These are phyloP conservation scores for Cyrtodaria siliqua DNA, from an alignment of 2,888 invertebrate genomes.

Conservation along the genomic window DNA sequence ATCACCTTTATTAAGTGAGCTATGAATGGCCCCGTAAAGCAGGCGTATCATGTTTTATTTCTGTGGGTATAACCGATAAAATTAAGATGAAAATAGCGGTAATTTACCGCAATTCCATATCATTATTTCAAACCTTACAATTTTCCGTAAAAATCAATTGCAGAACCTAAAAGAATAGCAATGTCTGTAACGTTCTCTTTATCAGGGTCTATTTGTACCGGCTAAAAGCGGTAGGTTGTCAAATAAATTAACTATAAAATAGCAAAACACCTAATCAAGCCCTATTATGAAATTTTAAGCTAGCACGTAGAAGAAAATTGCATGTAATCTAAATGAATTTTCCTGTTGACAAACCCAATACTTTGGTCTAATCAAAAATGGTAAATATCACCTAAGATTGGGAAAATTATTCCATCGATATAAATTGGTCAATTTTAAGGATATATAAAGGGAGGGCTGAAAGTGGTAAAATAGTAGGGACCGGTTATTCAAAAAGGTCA, in stretches of 20 bases:
- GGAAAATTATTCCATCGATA: slow-evolving; percentile 76
- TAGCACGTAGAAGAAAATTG: slow-evolving; percentile 75
- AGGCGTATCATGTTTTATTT: slow-evolving; percentile 28
- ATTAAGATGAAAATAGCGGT: slow-evolving; percentile 77
- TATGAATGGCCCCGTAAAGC: slow-evolving; percentile 1
- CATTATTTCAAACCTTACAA: slow-evolving; percentile 75
- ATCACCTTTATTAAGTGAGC: slow-evolving; percentile 24
- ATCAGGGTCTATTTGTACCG: slow-evolving; percentile 67
- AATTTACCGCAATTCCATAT: slow-evolving; percentile 75
- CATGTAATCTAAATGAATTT: slow-evolving; percentile 79
- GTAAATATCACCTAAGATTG: slow-evolving; percentile 74
- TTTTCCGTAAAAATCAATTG: slow-evolving; percentile 72
- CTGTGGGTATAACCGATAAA: slow-evolving; percentile 63
- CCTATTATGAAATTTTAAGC: slow-evolving; percentile 80
- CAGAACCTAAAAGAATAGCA: slow-evolving; percentile 47
- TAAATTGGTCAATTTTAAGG: slow-evolving; percentile 79
- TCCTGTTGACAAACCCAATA: slow-evolving; percentile 79
- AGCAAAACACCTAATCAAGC: slow-evolving; percentile 75
- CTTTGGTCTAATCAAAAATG: slow-evolving; percentile 79
- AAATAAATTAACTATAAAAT: slow-evolving; percentile 79
- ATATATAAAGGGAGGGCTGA: slow-evolving; percentile 71
- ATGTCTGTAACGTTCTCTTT: slow-evolving; percentile 43
- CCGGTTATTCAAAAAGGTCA: slow-evolving; percentile 33
- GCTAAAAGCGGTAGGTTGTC: slow-evolving; percentile 72
- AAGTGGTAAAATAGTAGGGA: slow-evolving; percentile 46